Evolutionary conservation across 2,888 invertebrate species (phyloP).

Genomic region (Andrena hattorfiana): DNA sequence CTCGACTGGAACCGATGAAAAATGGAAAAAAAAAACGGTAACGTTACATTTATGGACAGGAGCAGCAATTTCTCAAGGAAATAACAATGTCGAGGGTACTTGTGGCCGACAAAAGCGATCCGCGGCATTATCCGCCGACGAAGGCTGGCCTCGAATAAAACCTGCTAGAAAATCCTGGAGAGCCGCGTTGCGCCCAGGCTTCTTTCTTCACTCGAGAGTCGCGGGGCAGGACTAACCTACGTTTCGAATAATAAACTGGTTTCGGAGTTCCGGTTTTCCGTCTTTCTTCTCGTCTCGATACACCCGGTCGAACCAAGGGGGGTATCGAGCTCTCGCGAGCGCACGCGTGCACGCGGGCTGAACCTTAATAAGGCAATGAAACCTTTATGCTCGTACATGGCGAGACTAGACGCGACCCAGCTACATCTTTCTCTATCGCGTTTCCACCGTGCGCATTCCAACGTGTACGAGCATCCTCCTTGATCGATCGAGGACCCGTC

Average conservation of each 20-base stretch:
- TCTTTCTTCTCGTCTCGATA: conserved; percentile 67
- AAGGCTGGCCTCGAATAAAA: conserved; percentile 66
- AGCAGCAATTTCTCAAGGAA: conserved; percentile 48
- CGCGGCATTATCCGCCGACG: conserved; percentile 37
- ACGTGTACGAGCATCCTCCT: conserved; percentile 31
- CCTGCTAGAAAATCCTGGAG: conserved; percentile 63
- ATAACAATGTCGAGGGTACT: conserved; percentile 34
- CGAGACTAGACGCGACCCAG: conserved; percentile 68
- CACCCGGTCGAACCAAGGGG: conserved; percentile 30
- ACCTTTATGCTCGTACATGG: conserved; percentile 75
- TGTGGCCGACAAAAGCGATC: conserved; percentile 47
- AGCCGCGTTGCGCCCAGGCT: conserved; percentile 27
- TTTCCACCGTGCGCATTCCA: conserved; percentile 2
- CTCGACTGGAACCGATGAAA: conserved; percentile 7
- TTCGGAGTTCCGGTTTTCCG: conserved; percentile 79
- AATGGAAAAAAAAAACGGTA: background rate
- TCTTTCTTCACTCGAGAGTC: conserved; percentile 37
- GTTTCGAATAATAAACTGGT: conserved; percentile 76
- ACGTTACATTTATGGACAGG: conserved; percentile 36
- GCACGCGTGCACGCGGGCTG: conserved; percentile 16
- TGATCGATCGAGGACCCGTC: conserved; percentile 49
- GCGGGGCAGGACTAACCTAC: conserved; percentile 52
- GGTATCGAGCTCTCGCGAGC: conserved; percentile 4
- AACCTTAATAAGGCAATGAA: conserved; percentile 77
- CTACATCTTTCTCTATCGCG: conserved; percentile 33